Conservation (phyloP, 2,797 vertebrate genomes). For the Potorous gilbertii region DNA sequence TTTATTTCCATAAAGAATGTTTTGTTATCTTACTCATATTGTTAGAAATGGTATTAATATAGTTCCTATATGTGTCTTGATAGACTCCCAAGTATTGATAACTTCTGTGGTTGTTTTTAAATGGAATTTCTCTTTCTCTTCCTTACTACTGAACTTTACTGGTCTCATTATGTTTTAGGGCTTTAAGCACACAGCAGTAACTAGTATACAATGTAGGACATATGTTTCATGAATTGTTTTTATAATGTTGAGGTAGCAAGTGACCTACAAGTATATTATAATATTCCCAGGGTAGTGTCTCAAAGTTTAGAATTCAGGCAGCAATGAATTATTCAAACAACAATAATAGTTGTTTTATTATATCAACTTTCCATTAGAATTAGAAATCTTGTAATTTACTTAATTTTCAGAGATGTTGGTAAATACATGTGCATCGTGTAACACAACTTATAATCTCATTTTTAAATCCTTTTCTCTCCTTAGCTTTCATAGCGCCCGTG, state of each 20-base stretch:
- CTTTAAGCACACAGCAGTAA: background rate
- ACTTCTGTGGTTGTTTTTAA: background rate
- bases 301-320: conserved; percentile 33
- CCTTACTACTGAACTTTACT: background rate
- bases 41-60: background rate
- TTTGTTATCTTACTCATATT: background rate
- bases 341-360: conserved; percentile 27
- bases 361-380: conserved; percentile 52
- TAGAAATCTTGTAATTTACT: conserved; percentile 32
- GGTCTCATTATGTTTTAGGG: background rate
- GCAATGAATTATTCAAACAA: conserved; percentile 35
- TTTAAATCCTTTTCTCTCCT: conserved; percentile 70
- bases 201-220: background rate
- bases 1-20: background rate
- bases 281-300: background rate
- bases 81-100: background rate
- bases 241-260: background rate
- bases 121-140: background rate
- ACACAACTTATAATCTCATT: conserved; percentile 46
- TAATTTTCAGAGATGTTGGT: conserved; percentile 37
- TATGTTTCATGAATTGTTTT: background rate
- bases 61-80: background rate
- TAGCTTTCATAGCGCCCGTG: conserved; percentile 94
- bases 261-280: background rate
- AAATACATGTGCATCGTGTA: conserved; percentile 51